phyloP scores from a whole-genome alignment of 1,140 invertebrate genomes.

The Zeugodacus cucurbitae region DNA sequence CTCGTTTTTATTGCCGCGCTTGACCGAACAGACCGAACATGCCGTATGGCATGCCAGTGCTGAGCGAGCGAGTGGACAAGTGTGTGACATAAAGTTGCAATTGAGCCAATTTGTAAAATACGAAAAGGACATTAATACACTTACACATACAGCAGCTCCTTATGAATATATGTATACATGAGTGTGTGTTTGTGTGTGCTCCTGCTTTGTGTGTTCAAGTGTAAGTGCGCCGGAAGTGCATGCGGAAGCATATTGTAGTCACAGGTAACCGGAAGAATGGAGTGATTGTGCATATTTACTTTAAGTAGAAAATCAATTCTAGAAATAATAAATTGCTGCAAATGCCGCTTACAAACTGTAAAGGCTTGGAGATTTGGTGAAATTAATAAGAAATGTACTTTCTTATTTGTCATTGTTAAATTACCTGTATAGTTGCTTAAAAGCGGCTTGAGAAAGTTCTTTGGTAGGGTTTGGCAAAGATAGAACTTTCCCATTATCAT shows the following conservation, averaged over 20 bases:
- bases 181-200: background rate
- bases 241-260: background rate
- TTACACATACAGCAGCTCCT: background rate
- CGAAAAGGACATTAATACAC: constrained; percentile 40
- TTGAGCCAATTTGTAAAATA: constrained; percentile 49
- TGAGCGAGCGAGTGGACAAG: background rate
- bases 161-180: background rate
- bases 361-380: no score
- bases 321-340: background rate
- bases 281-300: background rate
- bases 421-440: no score
- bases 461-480: no score
- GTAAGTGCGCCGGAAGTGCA: background rate
- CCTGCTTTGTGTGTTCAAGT: background rate
- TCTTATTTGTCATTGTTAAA: no score
- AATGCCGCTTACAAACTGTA: background rate
- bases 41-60: background rate
- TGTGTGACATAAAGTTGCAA: constrained; percentile 48
- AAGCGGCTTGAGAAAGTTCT: no score
- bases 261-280: background rate
- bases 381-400: no score
- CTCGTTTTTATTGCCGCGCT: constrained; percentile 28
- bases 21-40: background rate
- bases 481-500: no score
- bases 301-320: background rate